These are phyloP conservation scores for Dryadula phaetusa DNA, from an alignment of 2,888 invertebrate genomes.

Conservation along the genomic window DNA sequence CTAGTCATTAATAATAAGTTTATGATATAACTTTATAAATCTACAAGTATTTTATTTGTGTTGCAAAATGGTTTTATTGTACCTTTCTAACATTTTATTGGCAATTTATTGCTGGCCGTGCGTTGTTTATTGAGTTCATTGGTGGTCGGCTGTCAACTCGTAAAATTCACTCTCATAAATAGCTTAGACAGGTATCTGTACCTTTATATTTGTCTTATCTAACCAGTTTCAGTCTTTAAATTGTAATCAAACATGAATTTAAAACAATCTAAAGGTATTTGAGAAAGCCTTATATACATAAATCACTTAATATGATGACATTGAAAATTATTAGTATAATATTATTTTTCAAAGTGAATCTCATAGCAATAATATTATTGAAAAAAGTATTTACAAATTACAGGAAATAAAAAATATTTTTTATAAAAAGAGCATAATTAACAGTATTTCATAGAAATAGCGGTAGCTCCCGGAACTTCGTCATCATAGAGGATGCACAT, in stretches of 20 bases:
- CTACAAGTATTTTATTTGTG: slow-evolving; percentile 30
- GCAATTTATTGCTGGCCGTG: slow-evolving; percentile 50
- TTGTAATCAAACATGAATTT: slow-evolving; percentile 21
- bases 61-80: slow-evolving; percentile 43
- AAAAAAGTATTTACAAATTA: too few species aligned
- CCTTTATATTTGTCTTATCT: slow-evolving; percentile 46
- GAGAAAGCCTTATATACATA: not conserved
- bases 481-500: slow-evolving; percentile 47
- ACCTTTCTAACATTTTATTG: slow-evolving; percentile 48
- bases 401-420: not conserved
- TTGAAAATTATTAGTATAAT: too few species aligned
- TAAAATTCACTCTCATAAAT: slow-evolving; percentile 49
- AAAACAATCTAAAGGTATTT: not conserved
- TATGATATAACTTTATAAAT: slow-evolving; percentile 4
- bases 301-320: not conserved
- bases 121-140: slow-evolving; percentile 46
- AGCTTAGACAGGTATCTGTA: slow-evolving; percentile 47
- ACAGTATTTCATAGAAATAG: slow-evolving; percentile 11
- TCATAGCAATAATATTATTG: too few species aligned
- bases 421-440: not conserved
- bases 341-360: too few species aligned
- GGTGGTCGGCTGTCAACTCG: slow-evolving; percentile 50
- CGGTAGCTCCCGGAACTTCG: slow-evolving; percentile 34
- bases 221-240: slow-evolving; percentile 39
- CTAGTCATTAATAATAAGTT: not conserved